Evolutionary conservation across 1,140 invertebrate genomes (phyloP), one percentile per base, ranked within the genome.

Genomic region (Zaprionus kolodkinae): DNA sequence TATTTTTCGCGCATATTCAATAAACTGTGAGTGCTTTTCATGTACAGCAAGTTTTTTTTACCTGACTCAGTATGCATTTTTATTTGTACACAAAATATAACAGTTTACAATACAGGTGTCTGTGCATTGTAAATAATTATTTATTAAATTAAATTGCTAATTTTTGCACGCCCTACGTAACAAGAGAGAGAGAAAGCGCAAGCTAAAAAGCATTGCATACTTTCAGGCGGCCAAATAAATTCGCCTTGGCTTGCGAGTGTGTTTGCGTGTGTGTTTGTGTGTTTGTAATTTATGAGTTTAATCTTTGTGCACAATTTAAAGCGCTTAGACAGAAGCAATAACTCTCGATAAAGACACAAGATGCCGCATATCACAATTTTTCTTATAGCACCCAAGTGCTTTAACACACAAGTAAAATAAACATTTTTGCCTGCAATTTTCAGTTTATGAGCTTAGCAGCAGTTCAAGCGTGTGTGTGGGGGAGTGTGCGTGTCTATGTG

Each of bases 371-470:
- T 50, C 45, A 50, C 21, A 21, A 21, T 50, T 40, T 50, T 65
- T 66, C 12, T 30, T 15, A 40, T 54, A 11, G 40, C 52, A 43
- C 25, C 38, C 61, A 45, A 12, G 12, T 59, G 13, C 57, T 68
- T 38, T 27, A 61, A 27, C 57, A 6, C 12, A 36, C 30, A 30
- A 5, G 12, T 12, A 62, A 69, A 69, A 55, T 69, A 60, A 61
- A 61, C n/a, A 73, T 62, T 68, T 48, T 40, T 11, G 10, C 10
- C 45, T 11, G 45, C 45, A 72, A 79, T 79, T 79, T 76, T 15
- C 72, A 75, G 76, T 78, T 78, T 79, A 76, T 64, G 73, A 63
- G 73, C 54, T 66, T 43, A 62, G 55, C 48, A 59, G 55, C 65
- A 59, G 45, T 21, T 21, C 21, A 21, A 21, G 21, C 21, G 30